These are phyloP conservation scores for Scaptomyza hsui DNA, from an alignment of 1,140 invertebrate species.

Conservation along the genomic window DNA sequence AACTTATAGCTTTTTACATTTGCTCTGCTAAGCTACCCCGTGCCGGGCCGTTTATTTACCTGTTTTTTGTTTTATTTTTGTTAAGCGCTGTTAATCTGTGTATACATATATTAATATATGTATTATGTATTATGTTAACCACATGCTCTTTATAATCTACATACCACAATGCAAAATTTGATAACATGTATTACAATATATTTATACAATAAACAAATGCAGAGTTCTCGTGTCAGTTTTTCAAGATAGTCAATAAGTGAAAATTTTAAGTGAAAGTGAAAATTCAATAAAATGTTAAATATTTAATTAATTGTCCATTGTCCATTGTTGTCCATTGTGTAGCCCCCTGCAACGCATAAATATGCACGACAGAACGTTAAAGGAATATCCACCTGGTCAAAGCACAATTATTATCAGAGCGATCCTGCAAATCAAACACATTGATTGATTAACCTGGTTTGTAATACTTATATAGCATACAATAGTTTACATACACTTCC, in stretches of 20 bases:
- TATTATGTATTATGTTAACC: conserved; percentile 31
- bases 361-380: conserved; percentile 55
- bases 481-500: conserved; percentile 46
- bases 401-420: conserved; percentile 53
- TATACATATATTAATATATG: too few relatives aligned
- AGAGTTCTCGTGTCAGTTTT: conserved; percentile 6
- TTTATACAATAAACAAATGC: conserved; percentile 69
- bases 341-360: conserved; percentile 51
- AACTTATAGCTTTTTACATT: too few relatives aligned
- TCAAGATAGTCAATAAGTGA: conserved; percentile 18
- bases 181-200: conserved; percentile 72
- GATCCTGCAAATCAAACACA: conserved; percentile 44
- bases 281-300: conserved; percentile 53
- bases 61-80: too few relatives aligned
- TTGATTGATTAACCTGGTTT: background rate
- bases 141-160: conserved; percentile 27
- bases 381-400: conserved; percentile 63
- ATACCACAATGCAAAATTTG: conserved; percentile 49
- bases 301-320: too few relatives aligned
- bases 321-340: conserved; percentile 67
- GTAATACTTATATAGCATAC: background rate
- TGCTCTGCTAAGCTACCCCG: too few relatives aligned
- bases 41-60: too few relatives aligned
- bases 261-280: conserved; percentile 35
- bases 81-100: too few relatives aligned